Evolutionary conservation across 2,888 invertebrate genomes (phyloP), one percentile per base, ranked within the genome.

Genomic region (Thereva unica): DNA sequence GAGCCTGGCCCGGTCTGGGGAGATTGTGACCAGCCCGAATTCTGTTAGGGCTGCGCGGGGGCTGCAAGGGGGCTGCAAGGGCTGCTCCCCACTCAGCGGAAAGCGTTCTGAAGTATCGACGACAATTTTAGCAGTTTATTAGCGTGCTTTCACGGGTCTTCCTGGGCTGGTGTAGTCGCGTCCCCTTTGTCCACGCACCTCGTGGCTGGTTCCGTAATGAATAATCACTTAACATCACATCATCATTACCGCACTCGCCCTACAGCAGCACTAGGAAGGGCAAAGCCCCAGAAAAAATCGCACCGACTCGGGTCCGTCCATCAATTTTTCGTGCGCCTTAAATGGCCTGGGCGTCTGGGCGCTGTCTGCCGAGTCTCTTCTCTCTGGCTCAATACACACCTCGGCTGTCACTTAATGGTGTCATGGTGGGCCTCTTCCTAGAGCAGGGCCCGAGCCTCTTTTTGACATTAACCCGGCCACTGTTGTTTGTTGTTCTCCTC

Each of bases 231-330:
- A 34, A 35, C 50, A 61, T 61, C 50, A 49, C 41, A 47, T 49
- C 50, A 40, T 47, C 59, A 59, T 59, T 59, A 59, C 38, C 57
- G 49, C 38, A 35, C 40, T 50, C n/a, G n/a, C 61, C 50, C 23
- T 23, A 50, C 23, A 23, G 23, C 23, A 23, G 50, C 23, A 40
- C 23, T 49, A 50, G 41, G n/a, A 40, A 50, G 38, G 49, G 38
- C 59, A 34, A 23, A 50, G 35, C n/a, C 50, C 41, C 50, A 50
- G 50, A 50, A 61, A 61, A 61, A 61, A 61, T 61, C 61, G 61
- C 50, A 50, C 41, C 61, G 41, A 50, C 23, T 41, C 9, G 41
- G 42, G 61, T 61, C 50, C 61, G 50, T 61, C 61, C 49, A 61
- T 61, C 23, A 23, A 23, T 61, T 61, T 34, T 34, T 4, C 23